Base-by-base conservation (phyloP, 1,140 invertebrate species). In the Euglossa dilemma region DNA sequence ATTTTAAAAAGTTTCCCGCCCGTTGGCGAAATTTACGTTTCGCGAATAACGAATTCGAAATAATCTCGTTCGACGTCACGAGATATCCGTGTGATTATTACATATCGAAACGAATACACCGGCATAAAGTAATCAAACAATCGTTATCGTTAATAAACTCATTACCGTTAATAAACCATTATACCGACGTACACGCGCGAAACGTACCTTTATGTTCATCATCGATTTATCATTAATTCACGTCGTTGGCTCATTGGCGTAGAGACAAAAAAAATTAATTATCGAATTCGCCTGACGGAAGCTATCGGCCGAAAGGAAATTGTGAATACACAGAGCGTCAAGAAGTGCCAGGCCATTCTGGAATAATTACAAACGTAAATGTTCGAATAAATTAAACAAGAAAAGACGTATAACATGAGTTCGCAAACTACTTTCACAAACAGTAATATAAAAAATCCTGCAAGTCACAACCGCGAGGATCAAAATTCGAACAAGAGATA, bases 131-230 rank as follows among this genome's bases (percentile, higher is more conserved):
- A 56, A 72, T 54, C 70, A 52, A 16, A 43, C 70, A 43, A 43
- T 23, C 25, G 45, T 20, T 11, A 28, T 23, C 6, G 20, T 56
- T 50, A 72, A 72, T 72, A 56, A 56, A 43, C 14, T 69, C 45
- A 69, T 69, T 69, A 25, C 18, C 45, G 66, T 23, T 56, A 52
- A 72, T 72, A 72, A 72, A 72, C 70, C 70, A 43, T 69, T 69
- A 14, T 18, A 43, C 0, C 64, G 14, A 66, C 11, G 20, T 66
- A n/a, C 64, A 47, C 14, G 66, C 23, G 18, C 23, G 7, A 7
- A 16, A 66, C 23, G 9, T 45, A n/a, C 45, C 43, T 50, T 69
- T 47, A 18, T 16, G n/a, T 56, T 56, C 7, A 8, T 20, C 52
- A n/a, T n/a, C 70, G 18, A 72, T 54, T 36, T 52, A 23, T 56